Evolutionary conservation across 2,113 vertebrate species (phyloP).

Genomic region (Collichthys lucidus): DNA sequence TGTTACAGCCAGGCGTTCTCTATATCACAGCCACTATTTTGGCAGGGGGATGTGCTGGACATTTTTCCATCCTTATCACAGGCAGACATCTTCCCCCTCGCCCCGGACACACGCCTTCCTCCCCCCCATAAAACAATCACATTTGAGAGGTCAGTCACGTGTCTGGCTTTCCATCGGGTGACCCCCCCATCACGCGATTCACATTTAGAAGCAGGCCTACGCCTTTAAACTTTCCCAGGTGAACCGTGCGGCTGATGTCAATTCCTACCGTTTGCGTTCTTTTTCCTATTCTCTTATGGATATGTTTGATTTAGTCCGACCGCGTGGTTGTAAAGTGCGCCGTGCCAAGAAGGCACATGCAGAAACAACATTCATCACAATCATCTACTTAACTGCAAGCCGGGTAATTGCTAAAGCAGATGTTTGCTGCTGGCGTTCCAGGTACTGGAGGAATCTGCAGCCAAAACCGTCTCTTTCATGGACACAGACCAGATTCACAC

Average conservation of each 20-base stretch:
- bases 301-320: constrained; percentile 25
- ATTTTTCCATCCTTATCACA: constrained; percentile 80
- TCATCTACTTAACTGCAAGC: constrained; percentile 49
- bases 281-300: constrained; percentile 17
- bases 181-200: constrained; percentile 29
- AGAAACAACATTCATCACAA: constrained; percentile 53
- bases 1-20: constrained; percentile 68
- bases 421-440: constrained; percentile 37
- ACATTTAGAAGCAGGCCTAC: constrained; percentile 11
- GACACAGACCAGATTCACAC: constrained; percentile 44
- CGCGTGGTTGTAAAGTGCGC: constrained; percentile 1
- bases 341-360: constrained; percentile 25
- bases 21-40: constrained; percentile 71
- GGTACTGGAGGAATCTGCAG: constrained; percentile 46
- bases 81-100: constrained; percentile 78
- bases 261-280: constrained; percentile 22
- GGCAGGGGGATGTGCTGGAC: constrained; percentile 71
- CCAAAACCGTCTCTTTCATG: constrained; percentile 42
- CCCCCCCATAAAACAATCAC: constrained; percentile 56
- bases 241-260: constrained; percentile 1
- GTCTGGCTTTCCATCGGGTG: constrained; percentile 47
- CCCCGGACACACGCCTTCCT: constrained; percentile 71
- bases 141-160: constrained; percentile 60
- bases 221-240: constrained; percentile 7
- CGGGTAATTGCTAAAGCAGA: constrained; percentile 64